Evolutionary conservation across 2,888 invertebrate species (phyloP), one percentile per base, ranked within the genome.

Genomic region (Epiperipatus broadwayi): DNA sequence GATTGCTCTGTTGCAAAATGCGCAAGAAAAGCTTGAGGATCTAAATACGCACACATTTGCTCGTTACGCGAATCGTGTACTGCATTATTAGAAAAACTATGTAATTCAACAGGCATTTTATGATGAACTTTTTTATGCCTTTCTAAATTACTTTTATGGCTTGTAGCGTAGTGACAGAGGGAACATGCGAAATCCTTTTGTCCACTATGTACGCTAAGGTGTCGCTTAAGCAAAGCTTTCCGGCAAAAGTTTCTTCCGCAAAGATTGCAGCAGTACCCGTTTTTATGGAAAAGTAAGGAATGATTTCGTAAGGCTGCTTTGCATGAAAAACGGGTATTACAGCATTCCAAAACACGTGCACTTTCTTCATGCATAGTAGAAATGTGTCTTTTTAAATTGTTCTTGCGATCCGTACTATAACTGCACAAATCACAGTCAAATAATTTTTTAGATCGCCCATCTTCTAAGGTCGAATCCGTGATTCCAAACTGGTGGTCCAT

Each of bases 61-160:
- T n/a, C n/a, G n/a, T n/a, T n/a, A n/a, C n/a, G n/a, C n/a, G n/a
- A n/a, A n/a, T n/a, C n/a, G n/a, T n/a, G n/a, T n/a, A n/a, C n/a
- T n/a, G n/a, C n/a, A n/a, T n/a, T n/a, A n/a, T n/a, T n/a, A n/a
- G n/a, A n/a, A n/a, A n/a, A n/a, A n/a, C n/a, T n/a, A n/a, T n/a
- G n/a, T n/a, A n/a, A n/a, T n/a, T n/a, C n/a, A 31, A 31, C 31
- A n/a, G 7, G n/a, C n/a, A n/a, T n/a, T n/a, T n/a, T n/a, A 5
- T 27, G 32, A 44, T 57, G 57, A 0, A 55, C 51, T 35, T 54
- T 52, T 39, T 56, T 54, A 44, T 63, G 62, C 3, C 62, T 45
- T 32, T 59, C 57, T 33, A 62, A 47, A 45, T 63, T 63, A 41
- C 58, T 58, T 44, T 62, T 61, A 46, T 62, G 61, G 39, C 60